Base-by-base conservation (phyloP, 1,140 invertebrate species). In the Metaphire vulgaris region DNA sequence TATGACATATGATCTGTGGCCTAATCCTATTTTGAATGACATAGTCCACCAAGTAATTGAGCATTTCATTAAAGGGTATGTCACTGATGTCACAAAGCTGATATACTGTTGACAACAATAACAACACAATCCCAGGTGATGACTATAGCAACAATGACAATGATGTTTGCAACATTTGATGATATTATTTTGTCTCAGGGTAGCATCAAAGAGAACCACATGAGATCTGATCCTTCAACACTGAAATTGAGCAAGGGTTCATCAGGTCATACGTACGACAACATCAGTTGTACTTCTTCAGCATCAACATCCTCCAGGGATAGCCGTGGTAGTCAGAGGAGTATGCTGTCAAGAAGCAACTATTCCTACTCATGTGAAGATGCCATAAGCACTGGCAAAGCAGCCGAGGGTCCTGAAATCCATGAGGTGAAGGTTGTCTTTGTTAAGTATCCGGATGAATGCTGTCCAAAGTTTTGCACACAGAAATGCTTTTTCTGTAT, bases 371-470 rank as follows among this genome's bases (percentile, higher is more conserved):
- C 73, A n/a, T 41, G 71, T 28, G 73, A 69, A 16, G 77, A 78
- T 30, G 33, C 68, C 34, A 73, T 68, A 1, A 73, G 72, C 72
- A 64, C 72, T 1, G 71, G 72, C 66, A 74, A 72, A 31, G 56
- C 72, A 1, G 72, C 31, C 1, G 72, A 73, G 12, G 73, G 76
- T 30, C 79, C 67, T 30, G 83, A 84, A 67, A 84, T 85, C 41
- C 85, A 84, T 69, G 83, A 86, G 68, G 77, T 73, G 30, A 78
- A 75, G 26, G 80, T 86, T 6, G 83, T 82, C 1, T 84, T 82
- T 79, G 80, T 82, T 0, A 84, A 83, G 77, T 93, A 93, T 84
- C 95, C 96, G 30, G 90, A 94, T 33, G 94, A 96, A 82, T 97
- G 95, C 86, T 96, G 91, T 86, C 94, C 94, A 12, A 41, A 71